These are phyloP conservation scores for Drosophila leontia DNA, from an alignment of 1,140 invertebrate genomes.

Conservation along the genomic window DNA sequence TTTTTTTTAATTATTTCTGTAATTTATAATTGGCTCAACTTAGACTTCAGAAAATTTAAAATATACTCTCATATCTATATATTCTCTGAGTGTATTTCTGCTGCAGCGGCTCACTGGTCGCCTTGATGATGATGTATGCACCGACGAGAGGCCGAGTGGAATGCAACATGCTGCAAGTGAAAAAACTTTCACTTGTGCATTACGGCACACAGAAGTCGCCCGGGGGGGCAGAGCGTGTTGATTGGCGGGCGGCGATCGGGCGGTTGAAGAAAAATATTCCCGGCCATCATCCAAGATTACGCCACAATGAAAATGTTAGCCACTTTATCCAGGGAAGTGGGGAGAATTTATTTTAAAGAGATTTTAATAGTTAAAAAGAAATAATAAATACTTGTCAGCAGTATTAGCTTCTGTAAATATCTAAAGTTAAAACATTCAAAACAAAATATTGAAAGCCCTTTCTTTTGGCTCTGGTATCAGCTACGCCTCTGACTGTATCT, in stretches of 20 bases:
- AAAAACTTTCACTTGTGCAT: constrained; percentile 76
- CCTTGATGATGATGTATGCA: constrained; percentile 66
- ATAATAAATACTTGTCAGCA: neutral
- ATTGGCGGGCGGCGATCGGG: neutral
- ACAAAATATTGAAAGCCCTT: neutral
- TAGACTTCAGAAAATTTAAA: too few species aligned
- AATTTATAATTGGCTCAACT: neutral
- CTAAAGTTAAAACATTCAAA: neutral
- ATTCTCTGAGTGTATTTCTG: neutral
- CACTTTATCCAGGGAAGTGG: constrained; percentile 34
- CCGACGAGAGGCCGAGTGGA: constrained; percentile 46
- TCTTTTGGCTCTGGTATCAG: neutral
- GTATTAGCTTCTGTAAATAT: neutral
- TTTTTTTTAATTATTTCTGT: neutral
- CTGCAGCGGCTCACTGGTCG: constrained; percentile 43
- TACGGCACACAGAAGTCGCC: constrained; percentile 61
- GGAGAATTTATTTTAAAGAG: neutral
- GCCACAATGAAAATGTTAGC: constrained; percentile 34
- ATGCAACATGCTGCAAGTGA: constrained; percentile 69
- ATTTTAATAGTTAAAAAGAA: neutral
- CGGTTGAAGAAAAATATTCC: constrained; percentile 2
- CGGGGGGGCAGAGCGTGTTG: constrained; percentile 17
- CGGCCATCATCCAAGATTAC: constrained; percentile 33
- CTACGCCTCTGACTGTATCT: constrained; percentile 7
- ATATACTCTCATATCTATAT: too few species aligned